These are phyloP conservation scores for Brachyalestes nurse DNA, from an alignment of 2,797 vertebrate species.

Conservation along the genomic window DNA sequence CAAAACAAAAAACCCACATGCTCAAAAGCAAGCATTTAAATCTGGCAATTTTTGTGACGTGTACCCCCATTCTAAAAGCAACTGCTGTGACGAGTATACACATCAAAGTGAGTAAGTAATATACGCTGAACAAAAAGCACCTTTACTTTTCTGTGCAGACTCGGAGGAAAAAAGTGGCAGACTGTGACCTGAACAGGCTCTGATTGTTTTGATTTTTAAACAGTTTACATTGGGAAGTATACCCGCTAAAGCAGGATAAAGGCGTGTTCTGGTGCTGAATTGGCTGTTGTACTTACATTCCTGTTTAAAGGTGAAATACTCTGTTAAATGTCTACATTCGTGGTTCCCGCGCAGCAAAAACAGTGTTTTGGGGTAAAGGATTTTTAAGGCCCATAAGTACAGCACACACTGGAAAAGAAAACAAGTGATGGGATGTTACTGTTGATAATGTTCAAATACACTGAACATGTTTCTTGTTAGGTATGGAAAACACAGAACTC, in stretches of 20 bases:
- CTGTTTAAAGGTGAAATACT: constrained; percentile 99
- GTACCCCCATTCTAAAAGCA: constrained; percentile 62
- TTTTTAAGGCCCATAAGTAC: constrained; percentile 94
- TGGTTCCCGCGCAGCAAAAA: constrained; percentile 99
- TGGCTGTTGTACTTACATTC: constrained; percentile 91
- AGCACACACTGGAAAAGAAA: constrained; percentile 84
- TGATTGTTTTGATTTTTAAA: constrained; percentile 11
- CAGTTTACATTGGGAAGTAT: constrained; percentile 4
- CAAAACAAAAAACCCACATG: too few species aligned
- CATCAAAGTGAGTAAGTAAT: constrained; percentile 54
- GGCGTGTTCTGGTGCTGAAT: not conserved
- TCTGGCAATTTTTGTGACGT: constrained; percentile 45
- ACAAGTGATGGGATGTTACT: constrained; percentile 31
- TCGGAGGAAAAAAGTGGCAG: constrained; percentile 51
- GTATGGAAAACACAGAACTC: not conserved
- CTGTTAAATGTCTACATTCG: constrained; percentile 99
- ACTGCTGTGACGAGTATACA: constrained; percentile 75
- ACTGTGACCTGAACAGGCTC: constrained; percentile 60
- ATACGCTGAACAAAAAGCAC: constrained; percentile 54
- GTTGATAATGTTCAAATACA: not conserved
- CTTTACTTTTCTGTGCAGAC: constrained; percentile 48
- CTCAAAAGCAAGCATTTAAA: constrained; percentile 45
- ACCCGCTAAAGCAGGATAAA: not conserved
- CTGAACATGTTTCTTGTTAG: not conserved
- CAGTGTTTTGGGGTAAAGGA: constrained; percentile 97